Base-by-base conservation (phyloP, 2,113 vertebrate species). In the Alces alces region DNA sequence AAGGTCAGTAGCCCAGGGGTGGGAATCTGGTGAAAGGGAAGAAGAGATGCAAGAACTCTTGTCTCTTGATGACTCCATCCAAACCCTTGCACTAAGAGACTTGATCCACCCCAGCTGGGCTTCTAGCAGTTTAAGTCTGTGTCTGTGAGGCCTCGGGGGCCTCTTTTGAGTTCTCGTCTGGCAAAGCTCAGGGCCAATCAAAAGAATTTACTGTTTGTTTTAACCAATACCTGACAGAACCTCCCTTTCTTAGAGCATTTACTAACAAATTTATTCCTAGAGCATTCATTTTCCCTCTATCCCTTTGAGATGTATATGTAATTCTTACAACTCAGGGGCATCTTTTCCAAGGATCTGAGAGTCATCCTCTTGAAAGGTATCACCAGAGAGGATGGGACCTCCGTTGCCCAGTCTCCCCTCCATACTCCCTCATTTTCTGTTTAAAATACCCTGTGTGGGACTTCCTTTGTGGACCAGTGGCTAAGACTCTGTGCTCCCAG, bases 41-140 rank as follows among this genome's bases (percentile, higher is more conserved):
- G 55, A 27, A 96, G 86, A 78, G 30, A 1, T 30, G 30, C 28
- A 55, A 39, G 97, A 54, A 27, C 30, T 23, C 50, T 21, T 25
- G 58, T 21, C 28, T 43, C 28, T 11, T 16, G 25, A 39, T 0
- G 5, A 57, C 7, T 86, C 43, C 7, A 0, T 33, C 12, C 45
- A 27, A 50, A 30, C 11, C 2, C 64, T n/a, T 23, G n/a, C 5
- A 10, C 23, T 23, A 10, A 61, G 89, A 84, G 58, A 76, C 10
- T 1, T 30, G 21, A 16, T 39, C 33, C n/a, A 50, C 6, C 5
- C 10, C 23, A 66, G 15, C 28, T 0, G 50, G 57, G 28, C 47
- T 92, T 89, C 89, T 43, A 52, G 50, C 57, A 92, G 64, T 50
- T 50, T 27, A 6, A 9, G 43, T n/a, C 3, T 1, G 50, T 39